phyloP scores from a whole-genome alignment of 2,113 vertebrate genomes.

The Rostratula benghalensis region DNA sequence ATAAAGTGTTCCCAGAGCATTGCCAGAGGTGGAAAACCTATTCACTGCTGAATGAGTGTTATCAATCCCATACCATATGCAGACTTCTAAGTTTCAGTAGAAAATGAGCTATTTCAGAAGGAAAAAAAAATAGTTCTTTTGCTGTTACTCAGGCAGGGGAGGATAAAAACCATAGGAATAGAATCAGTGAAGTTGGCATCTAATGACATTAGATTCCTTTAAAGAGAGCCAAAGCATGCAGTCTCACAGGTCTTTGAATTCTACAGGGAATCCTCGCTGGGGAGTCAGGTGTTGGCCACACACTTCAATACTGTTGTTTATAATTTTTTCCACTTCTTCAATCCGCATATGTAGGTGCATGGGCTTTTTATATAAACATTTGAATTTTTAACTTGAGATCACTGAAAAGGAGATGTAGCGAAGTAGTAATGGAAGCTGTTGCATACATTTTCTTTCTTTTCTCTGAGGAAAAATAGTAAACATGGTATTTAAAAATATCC shows the following conservation, averaged over 20 bases:
- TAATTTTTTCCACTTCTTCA: background rate
- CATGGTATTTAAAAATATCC: conserved; percentile 39
- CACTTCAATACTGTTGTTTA: background rate
- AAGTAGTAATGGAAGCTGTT: background rate
- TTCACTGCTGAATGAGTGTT: background rate
- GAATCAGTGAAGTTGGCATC: background rate
- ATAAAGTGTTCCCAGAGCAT: background rate
- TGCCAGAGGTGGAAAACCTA: background rate
- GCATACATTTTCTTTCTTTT: background rate
- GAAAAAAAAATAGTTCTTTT: background rate
- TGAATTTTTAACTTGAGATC: background rate
- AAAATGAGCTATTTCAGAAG: background rate
- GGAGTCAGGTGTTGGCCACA: background rate
- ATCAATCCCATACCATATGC: background rate
- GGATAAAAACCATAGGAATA: background rate
- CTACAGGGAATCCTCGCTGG: background rate
- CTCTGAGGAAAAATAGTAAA: conserved; percentile 16
- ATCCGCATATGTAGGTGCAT: background rate
- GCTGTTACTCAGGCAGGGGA: background rate
- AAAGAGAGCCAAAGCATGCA: background rate
- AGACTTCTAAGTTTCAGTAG: background rate
- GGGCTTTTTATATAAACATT: background rate
- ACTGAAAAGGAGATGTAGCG: background rate
- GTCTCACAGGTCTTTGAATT: conserved; percentile 6
- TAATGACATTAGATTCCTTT: background rate